These are phyloP conservation scores for Sclerodermus sp. DNA, from an alignment of 2,888 invertebrate genomes.

Conservation along the genomic window DNA sequence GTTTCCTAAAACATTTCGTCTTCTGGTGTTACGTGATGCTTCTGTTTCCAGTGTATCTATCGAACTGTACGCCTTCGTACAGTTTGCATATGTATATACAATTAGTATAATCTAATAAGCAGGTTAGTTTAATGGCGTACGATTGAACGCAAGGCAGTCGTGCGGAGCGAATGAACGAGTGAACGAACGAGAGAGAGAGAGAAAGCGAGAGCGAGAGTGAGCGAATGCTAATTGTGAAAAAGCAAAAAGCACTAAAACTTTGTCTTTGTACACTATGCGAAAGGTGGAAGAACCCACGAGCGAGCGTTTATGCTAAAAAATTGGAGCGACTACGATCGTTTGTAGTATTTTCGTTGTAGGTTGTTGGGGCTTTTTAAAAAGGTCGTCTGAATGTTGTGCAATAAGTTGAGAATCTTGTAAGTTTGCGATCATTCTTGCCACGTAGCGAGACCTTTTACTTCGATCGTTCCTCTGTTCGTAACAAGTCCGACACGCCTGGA, in stretches of 20 bases:
- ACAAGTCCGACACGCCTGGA: too few species aligned
- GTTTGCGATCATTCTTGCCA: too few species aligned
- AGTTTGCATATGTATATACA: slow-evolving; percentile 47
- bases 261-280: slow-evolving; percentile 30
- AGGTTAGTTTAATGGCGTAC: slow-evolving; percentile 9
- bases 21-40: background rate
- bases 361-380: too few species aligned
- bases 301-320: too few species aligned
- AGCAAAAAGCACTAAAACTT: slow-evolving; percentile 21
- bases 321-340: too few species aligned
- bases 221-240: background rate
- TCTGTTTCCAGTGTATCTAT: slow-evolving; percentile 3
- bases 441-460: too few species aligned
- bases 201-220: slow-evolving; percentile 10
- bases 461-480: too few species aligned
- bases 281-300: background rate
- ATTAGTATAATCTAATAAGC: slow-evolving; percentile 34
- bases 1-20: too few species aligned
- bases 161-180: background rate
- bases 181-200: background rate
- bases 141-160: slow-evolving; percentile 7
- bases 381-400: too few species aligned
- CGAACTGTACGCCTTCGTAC: slow-evolving; percentile 39
- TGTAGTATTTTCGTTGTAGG: too few species aligned
- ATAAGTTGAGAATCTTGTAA: too few species aligned